These are phyloP conservation scores for Peromyscus eremicus DNA, from an alignment of 2,797 vertebrate genomes.

Conservation along the genomic window DNA sequence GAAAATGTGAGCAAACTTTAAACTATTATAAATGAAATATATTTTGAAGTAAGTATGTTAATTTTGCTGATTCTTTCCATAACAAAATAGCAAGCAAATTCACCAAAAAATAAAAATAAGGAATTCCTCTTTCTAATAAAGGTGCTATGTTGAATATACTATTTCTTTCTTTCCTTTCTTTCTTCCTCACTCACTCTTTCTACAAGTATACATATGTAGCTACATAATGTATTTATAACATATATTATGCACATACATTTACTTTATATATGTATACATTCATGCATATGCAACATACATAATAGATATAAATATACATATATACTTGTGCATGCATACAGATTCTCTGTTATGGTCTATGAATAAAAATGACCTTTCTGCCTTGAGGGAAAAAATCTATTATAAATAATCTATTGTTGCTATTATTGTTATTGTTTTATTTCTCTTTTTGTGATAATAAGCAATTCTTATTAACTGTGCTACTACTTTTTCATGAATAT, in stretches of 20 bases:
- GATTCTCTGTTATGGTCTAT: not conserved
- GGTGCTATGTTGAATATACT: not conserved
- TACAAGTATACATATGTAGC: not conserved
- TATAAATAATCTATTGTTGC: not conserved
- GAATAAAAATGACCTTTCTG: not conserved
- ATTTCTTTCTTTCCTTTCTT: too few relatives aligned
- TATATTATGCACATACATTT: not conserved
- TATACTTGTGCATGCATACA: not conserved
- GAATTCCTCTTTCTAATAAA: not conserved
- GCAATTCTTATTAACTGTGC: not conserved
- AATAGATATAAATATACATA: not conserved
- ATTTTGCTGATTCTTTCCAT: not conserved
- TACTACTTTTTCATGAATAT: not conserved
- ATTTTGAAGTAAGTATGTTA: not conserved
- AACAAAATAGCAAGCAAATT: not conserved
- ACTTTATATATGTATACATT: not conserved
- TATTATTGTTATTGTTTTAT: not conserved
- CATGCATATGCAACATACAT: not conserved
- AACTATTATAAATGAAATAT: not conserved
- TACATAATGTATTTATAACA: not conserved
- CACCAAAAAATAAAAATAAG: not conserved
- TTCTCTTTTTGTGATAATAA: not conserved
- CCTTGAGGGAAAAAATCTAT: not conserved
- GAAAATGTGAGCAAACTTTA: not conserved
- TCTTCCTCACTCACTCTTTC: not conserved